Percentiles rank a stretch among this genome's conserved stretches.
These are phyloP conservation scores for Rhagium mordax DNA, from an alignment of 2,888 invertebrate species.

Conservation along the genomic window DNA sequence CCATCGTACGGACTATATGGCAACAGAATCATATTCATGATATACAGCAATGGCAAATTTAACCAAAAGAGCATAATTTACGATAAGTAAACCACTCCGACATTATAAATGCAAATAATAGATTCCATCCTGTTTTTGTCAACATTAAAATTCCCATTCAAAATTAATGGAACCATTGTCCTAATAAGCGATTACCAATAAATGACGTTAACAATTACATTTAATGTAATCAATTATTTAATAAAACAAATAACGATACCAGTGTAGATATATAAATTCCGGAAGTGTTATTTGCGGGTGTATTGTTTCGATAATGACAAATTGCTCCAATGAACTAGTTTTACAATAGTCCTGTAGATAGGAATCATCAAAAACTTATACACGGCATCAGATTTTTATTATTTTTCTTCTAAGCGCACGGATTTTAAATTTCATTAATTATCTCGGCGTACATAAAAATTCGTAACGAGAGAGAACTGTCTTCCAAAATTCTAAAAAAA, in stretches of 20 bases:
- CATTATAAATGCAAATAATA: background rate
- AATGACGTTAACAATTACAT: background rate
- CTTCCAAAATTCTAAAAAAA: too few species aligned
- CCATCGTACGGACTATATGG: too few species aligned
- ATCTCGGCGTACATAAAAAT: too few species aligned
- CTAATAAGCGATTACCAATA: background rate
- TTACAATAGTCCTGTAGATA: background rate
- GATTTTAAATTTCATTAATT: too few species aligned
- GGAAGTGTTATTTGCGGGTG: background rate
- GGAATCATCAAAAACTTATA: background rate
- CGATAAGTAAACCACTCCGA: background rate
- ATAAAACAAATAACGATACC: background rate
- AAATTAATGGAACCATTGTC: background rate
- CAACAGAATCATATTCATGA: too few species aligned
- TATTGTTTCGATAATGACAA: background rate
- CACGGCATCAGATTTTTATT: too few species aligned
- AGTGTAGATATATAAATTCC: background rate
- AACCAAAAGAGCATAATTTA: background rate
- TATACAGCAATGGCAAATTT: background rate
- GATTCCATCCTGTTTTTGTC: background rate
- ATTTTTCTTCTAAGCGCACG: too few species aligned
- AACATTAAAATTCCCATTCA: background rate
- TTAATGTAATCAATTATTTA: background rate
- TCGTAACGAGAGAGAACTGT: too few species aligned
- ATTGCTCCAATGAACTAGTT: background rate